phyloP scores from a whole-genome alignment of 2,113 vertebrate genomes.

The Cinclus cinclus region DNA sequence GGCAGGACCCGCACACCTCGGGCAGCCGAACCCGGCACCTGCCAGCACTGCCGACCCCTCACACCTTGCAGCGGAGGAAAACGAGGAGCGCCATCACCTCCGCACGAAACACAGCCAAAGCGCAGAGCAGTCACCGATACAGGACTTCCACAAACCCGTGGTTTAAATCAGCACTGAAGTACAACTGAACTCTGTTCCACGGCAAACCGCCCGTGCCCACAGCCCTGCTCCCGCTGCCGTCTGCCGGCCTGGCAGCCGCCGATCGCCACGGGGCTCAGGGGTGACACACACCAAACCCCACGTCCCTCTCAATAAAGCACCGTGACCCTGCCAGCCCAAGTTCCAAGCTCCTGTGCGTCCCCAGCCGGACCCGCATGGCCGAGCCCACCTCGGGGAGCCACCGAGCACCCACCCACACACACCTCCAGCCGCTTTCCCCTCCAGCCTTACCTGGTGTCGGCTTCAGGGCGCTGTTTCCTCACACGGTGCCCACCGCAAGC shows the following conservation, averaged over 20 bases:
- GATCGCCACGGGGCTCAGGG: neutral
- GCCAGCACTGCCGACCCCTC: neutral
- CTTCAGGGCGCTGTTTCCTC: neutral
- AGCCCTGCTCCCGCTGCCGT: neutral
- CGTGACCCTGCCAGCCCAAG: rapidly evolving
- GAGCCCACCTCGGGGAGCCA: neutral
- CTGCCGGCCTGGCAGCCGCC: neutral
- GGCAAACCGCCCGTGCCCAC: neutral
- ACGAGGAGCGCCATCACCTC: neutral
- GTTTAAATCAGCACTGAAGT: neutral
- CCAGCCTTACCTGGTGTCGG: neutral
- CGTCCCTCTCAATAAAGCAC: neutral
- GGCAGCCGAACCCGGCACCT: rapidly evolving
- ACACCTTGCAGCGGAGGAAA: neutral
- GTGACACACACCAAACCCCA: neutral
- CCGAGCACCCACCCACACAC: neutral
- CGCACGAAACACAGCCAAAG: neutral
- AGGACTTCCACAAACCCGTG: neutral
- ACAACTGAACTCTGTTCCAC: neutral
- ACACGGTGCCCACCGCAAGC: neutral
- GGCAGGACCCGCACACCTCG: neutral
- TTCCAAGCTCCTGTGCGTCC: neutral
- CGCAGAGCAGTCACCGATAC: rapidly evolving
- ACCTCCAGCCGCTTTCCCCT: neutral
- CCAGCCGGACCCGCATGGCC: neutral